Evolutionary conservation across 1,140 invertebrate genomes (phyloP).

Genomic region (Solenopsis invicta): DNA sequence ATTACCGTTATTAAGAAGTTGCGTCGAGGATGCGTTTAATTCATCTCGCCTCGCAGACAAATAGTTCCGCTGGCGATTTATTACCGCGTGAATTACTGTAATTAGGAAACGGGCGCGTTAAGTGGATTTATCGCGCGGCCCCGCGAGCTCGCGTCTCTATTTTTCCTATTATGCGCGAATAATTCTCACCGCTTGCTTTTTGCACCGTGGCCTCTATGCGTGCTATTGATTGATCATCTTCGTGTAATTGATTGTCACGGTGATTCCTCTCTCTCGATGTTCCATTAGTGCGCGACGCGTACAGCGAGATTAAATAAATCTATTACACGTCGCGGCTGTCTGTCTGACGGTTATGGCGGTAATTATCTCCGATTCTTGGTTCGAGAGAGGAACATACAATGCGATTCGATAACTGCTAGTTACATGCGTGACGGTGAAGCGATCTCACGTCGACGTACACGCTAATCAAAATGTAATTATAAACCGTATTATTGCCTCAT

Average conservation of each 20-base stretch:
- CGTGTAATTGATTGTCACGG: slow-evolving; percentile 32
- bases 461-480: slow-evolving; percentile 30
- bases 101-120: slow-evolving; percentile 4
- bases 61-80: slow-evolving; percentile 28
- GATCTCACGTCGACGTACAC: neutral
- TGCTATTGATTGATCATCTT: slow-evolving; percentile 20
- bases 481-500: neutral
- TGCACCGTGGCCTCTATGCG: neutral
- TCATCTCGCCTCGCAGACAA: slow-evolving; percentile 2
- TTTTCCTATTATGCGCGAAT: neutral
- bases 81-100: neutral
- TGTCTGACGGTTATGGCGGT: slow-evolving; percentile 28
- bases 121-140: slow-evolving; percentile 39
- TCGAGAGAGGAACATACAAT: slow-evolving; percentile 20
- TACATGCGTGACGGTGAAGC: neutral
- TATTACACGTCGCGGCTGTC: slow-evolving; percentile 45
- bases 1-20: slow-evolving; percentile 38
- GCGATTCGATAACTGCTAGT: slow-evolving; percentile 42
- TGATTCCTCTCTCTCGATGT: neutral
- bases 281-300: slow-evolving; percentile 16
- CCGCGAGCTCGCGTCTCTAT: neutral
- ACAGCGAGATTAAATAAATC: slow-evolving; percentile 44
- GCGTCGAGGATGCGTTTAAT: slow-evolving; percentile 23
- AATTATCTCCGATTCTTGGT: slow-evolving; percentile 56
- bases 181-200: slow-evolving; percentile 31